A percentile compares a stretch with the other conserved stretches of the same genome.
These are phyloP conservation scores for Chelonus formosanus DNA, from an alignment of 2,888 invertebrate species.

Conservation along the genomic window DNA sequence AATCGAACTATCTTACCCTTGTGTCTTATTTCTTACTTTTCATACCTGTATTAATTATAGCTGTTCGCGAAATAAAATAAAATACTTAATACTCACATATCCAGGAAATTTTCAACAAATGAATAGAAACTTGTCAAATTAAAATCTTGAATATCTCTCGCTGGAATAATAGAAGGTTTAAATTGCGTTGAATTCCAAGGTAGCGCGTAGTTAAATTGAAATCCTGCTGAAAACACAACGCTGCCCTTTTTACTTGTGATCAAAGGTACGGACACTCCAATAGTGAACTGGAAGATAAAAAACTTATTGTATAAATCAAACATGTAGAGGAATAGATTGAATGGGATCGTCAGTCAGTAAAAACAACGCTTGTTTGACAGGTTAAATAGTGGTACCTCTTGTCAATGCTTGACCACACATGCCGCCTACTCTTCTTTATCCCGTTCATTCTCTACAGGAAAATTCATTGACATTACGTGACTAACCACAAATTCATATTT, in stretches of 20 bases:
- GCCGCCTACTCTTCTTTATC: background rate
- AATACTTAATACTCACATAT: conserved; percentile 51
- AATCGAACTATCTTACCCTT: no score
- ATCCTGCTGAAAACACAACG: conserved; percentile 53
- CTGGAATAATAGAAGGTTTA: conserved; percentile 51
- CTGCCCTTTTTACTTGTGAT: conserved; percentile 54
- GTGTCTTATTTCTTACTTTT: no score
- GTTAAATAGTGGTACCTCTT: conserved; percentile 8
- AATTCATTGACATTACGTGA: conserved; percentile 27
- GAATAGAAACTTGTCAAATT: conserved; percentile 54
- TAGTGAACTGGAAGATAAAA: conserved; percentile 48
- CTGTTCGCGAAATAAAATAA: no score
- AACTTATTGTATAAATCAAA: conserved; percentile 2
- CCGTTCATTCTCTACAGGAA: conserved; percentile 1
- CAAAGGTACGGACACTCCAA: conserved; percentile 56
- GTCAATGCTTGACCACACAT: background rate
- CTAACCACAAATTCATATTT: conserved; percentile 24
- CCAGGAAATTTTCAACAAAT: conserved; percentile 53
- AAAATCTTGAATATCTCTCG: conserved; percentile 51
- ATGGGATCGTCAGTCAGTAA: background rate
- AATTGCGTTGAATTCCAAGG: conserved; percentile 58
- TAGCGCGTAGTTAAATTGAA: conserved; percentile 60
- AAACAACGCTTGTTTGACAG: conserved; percentile 1
- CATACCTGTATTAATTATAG: no score
- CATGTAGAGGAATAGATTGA: background rate